A percentile compares a stretch with the other conserved stretches of the same genome.
Conservation (phyloP, 2,113 vertebrate genomes). For the Centrocercus urophasianus region DNA sequence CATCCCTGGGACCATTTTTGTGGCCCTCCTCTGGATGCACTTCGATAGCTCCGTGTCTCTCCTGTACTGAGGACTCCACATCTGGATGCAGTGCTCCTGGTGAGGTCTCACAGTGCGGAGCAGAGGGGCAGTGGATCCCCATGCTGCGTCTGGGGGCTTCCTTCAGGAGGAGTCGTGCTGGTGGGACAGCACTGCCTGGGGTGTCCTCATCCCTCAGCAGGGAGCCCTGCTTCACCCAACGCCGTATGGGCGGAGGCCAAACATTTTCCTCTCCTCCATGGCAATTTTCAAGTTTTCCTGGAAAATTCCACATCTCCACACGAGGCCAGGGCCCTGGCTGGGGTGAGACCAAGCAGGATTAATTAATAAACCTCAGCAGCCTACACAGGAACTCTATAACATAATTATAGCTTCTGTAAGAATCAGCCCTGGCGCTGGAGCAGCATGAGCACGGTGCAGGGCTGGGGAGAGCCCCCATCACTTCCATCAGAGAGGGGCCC, state of each 20-base stretch:
- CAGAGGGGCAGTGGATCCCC: neutral
- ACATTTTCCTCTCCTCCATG: conserved; percentile 62
- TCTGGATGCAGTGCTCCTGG: too few relatives aligned
- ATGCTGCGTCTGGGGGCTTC: neutral
- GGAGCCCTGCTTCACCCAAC: neutral
- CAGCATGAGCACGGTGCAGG: conserved; percentile 75
- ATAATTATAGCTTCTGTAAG: conserved; percentile 86
- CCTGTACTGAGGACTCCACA: too few relatives aligned
- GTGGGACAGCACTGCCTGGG: neutral
- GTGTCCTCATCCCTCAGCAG: neutral
- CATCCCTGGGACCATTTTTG: too few relatives aligned
- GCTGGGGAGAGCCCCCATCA: conserved; percentile 74
- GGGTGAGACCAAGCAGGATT: conserved; percentile 71
- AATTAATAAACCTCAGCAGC: conserved; percentile 80
- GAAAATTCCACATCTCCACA: conserved; percentile 91
- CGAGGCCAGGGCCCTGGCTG: conserved; percentile 44
- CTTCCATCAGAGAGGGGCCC: neutral
- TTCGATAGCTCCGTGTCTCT: too few relatives aligned
- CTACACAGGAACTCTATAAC: conserved; percentile 76
- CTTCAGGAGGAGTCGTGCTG: neutral
- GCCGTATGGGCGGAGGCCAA: neutral
- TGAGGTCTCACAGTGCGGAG: too few relatives aligned
- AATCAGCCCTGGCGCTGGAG: conserved; percentile 82
- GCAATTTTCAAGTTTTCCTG: conserved; percentile 88
- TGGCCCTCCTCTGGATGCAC: too few relatives aligned